Evolutionary conservation across 2,113 vertebrate species (phyloP).

Genomic region (Progne subis): DNA sequence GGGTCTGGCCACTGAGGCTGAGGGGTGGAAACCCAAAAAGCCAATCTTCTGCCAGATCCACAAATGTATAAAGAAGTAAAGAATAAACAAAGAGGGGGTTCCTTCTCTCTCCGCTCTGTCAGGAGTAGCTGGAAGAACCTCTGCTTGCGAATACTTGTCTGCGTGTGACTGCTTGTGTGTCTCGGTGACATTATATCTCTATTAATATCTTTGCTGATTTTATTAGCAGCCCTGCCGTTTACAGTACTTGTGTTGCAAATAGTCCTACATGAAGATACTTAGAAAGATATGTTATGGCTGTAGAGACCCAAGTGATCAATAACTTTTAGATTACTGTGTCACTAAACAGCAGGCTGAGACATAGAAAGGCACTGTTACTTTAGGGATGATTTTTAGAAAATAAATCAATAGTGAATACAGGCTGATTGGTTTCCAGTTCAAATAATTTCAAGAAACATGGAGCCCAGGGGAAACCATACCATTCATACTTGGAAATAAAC

Average conservation of each 20-base stretch:
- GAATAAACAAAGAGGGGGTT: too few relatives aligned
- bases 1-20: too few relatives aligned
- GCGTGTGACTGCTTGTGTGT: too few relatives aligned
- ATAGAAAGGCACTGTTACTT: conserved; percentile 23
- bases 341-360: conserved; percentile 38
- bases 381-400: conserved; percentile 54
- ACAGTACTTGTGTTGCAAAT: not conserved
- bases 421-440: conserved; percentile 57
- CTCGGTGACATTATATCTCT: too few relatives aligned
- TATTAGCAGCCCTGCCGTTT: not conserved
- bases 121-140: too few relatives aligned
- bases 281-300: conserved; percentile 13
- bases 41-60: too few relatives aligned
- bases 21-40: too few relatives aligned
- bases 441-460: conserved; percentile 56
- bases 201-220: not conserved
- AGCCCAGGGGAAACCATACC: conserved; percentile 13
- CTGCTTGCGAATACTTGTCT: too few relatives aligned
- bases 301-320: conserved; percentile 2
- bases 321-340: conserved; percentile 46
- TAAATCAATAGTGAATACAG: conserved; percentile 52
- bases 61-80: too few relatives aligned
- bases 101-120: too few relatives aligned
- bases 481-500: conserved; percentile 31
- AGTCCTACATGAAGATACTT: conserved; percentile 1